Conservation (phyloP, 2,113 vertebrate species). For the Plectropomus leopardus region DNA sequence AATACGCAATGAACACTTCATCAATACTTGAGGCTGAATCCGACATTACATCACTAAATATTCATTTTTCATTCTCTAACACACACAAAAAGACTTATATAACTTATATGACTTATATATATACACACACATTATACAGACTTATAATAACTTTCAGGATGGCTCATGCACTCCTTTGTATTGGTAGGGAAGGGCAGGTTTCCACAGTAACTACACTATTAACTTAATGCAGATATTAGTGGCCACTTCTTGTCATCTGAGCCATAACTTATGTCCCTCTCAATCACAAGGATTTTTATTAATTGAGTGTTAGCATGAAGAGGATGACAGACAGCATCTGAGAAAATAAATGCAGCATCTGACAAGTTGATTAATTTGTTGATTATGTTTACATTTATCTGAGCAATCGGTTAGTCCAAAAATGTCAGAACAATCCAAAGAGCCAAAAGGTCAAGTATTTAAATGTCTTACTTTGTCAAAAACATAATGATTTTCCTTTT, state of each 20-base stretch:
- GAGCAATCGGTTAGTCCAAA: not conserved
- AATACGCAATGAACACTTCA: not conserved
- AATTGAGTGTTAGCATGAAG: not conserved
- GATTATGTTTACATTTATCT: not conserved
- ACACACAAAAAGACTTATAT: no score
- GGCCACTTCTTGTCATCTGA: not conserved
- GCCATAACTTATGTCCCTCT: not conserved
- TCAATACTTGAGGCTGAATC: not conserved
- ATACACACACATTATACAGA: no score
- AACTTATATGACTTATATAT: no score
- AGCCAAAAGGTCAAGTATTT: not conserved
- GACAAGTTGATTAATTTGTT: not conserved
- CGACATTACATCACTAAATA: not conserved
- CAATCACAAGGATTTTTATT: not conserved
- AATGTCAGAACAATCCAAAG: not conserved
- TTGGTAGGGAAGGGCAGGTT: not conserved
- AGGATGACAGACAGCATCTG: not conserved
- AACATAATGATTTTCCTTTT: not conserved
- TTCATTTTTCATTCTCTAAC: no score
- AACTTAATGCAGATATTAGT: not conserved
- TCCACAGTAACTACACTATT: not conserved
- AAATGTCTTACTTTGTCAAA: not conserved
- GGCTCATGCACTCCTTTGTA: not conserved
- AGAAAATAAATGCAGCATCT: not conserved
- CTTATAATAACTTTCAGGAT: no score